These are phyloP conservation scores for Prunella strophiata DNA, from an alignment of 2,797 vertebrate genomes.

Conservation along the genomic window DNA sequence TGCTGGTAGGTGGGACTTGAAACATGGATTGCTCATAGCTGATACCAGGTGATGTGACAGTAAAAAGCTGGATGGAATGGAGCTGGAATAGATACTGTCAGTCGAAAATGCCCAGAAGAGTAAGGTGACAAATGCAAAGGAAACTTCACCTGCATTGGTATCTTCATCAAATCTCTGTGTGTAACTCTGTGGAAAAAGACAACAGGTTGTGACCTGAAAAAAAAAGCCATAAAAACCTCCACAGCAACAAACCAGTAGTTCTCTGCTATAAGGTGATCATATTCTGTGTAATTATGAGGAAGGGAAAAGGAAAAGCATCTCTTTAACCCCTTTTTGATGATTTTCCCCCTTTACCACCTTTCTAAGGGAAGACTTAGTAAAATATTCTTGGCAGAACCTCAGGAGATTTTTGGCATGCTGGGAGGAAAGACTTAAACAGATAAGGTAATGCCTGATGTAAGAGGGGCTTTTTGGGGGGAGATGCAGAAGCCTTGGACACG, in stretches of 20 bases:
- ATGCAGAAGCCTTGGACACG: background rate
- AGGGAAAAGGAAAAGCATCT: background rate
- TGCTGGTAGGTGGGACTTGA: background rate
- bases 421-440: background rate
- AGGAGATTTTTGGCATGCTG: background rate
- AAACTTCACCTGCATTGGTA: background rate
- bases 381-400: background rate
- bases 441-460: background rate
- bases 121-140: background rate
- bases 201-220: background rate
- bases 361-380: background rate
- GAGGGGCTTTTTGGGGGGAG: background rate
- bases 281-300: background rate
- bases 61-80: background rate
- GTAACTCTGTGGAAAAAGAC: background rate
- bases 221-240: background rate
- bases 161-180: background rate
- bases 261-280: background rate
- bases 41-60: background rate
- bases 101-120: background rate
- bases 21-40: background rate
- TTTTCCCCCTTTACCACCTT: background rate
- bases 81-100: background rate
- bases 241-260: background rate
- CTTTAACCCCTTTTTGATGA: background rate